Evolutionary conservation across 2,113 vertebrate species (phyloP), one percentile per base, ranked within the genome.

Genomic region (Petromus typicus): DNA sequence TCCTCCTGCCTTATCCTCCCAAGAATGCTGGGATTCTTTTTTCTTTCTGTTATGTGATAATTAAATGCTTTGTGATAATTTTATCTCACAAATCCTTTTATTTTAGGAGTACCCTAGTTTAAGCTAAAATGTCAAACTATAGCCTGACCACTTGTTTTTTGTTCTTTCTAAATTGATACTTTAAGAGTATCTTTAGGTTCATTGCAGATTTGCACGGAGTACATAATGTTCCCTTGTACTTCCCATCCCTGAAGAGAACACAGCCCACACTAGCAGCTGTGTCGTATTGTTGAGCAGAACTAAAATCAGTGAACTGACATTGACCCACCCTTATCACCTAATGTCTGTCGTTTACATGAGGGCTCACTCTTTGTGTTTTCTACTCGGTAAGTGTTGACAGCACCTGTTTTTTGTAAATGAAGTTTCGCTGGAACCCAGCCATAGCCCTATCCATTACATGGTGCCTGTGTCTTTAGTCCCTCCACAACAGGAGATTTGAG

Each of bases 361-460:
- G 54, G 16, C 61, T 90, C 30, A 25, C 56, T 94, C 27, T 96
- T 93, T 84, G 51, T 83, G 63, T 88, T 83, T 37, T 78, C 56
- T 6, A 25, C 20, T 73, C 48, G 80, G 23, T 75, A 86, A 61
- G 56, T 89, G 88, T 93, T 91, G 59, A 81, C 63, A 54, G 10
- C 57, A 61, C 48, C 20, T 56, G 37, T 81, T 85, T 95, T n/a
- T 96, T 95, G 22, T 96, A 81, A 93, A 89, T 86, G 75, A 93
- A 81, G 66, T 90, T 96, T 89, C 86, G 69, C 57, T 94, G 32
- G 59, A 89, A 67, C 79, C 90, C 59, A 94, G 61, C 27, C 51
- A 45, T 8, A 23, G 25, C 25, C 43, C 57, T 30, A 10, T 87
- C 88, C 4, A 9, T 92, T 95, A 64, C 34, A 85, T 56, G 59